phyloP scores from a whole-genome alignment of 2,113 vertebrate species.

The Pantherophis guttatus region DNA sequence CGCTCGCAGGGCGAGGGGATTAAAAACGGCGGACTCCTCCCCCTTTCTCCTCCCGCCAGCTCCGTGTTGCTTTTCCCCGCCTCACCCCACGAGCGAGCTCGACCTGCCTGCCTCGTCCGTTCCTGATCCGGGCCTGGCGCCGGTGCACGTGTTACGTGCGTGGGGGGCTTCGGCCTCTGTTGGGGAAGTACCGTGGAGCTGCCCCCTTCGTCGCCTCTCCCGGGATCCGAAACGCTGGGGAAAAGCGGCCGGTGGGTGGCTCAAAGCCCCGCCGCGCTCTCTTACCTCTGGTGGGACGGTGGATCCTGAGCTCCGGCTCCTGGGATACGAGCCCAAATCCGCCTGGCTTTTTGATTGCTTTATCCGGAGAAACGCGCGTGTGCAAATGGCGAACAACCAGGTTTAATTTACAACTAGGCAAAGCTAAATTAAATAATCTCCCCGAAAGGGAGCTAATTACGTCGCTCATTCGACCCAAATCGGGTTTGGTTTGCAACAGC shows the following conservation, averaged over 20 bases:
- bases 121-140: not conserved
- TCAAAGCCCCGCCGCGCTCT: not conserved
- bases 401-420: not conserved
- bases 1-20: not conserved
- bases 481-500: not conserved
- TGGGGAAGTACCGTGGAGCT: not conserved
- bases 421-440: not conserved
- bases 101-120: not conserved
- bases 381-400: not conserved
- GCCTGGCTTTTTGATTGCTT: not conserved
- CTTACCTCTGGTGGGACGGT: not conserved
- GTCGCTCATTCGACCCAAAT: not conserved
- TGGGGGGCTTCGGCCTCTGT: not conserved
- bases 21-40: slow-evolving; percentile 4
- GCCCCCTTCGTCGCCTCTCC: not conserved
- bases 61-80: slow-evolving; percentile 31
- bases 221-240: not conserved
- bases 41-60: not conserved
- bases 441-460: not conserved
- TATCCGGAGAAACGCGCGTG: not conserved
- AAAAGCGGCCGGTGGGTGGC: not conserved
- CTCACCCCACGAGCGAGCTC: not conserved
- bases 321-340: not conserved
- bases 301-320: not conserved
- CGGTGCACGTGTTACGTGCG: not conserved